Evolutionary conservation across 2,797 vertebrate genomes (phyloP).

Genomic region (Hybognathus amarus): DNA sequence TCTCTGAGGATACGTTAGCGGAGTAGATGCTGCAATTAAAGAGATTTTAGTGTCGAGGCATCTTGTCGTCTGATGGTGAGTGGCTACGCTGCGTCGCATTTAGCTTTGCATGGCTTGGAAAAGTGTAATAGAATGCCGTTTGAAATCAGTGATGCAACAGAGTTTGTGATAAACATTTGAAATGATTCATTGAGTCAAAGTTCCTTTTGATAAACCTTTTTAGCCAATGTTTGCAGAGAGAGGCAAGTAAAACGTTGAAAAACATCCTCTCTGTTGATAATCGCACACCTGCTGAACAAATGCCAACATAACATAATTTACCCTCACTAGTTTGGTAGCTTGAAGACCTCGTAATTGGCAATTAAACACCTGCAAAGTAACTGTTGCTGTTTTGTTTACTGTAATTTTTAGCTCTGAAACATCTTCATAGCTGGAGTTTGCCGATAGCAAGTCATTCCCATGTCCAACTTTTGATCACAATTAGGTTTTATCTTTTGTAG

Average conservation of each 20-base stretch:
- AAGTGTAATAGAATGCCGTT: neutral
- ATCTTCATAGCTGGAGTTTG: neutral
- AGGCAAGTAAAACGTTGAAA: neutral
- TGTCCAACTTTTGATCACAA: neutral
- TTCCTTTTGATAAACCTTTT: neutral
- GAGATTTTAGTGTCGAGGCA: constrained; percentile 14
- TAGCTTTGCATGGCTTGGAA: neutral
- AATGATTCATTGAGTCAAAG: neutral
- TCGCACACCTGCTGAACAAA: constrained; percentile 5
- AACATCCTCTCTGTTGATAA: neutral
- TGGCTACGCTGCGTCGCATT: neutral
- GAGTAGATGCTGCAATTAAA: constrained; percentile 49
- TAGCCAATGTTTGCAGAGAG: neutral
- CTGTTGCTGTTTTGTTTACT: neutral
- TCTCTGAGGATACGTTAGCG: constrained; percentile 38
- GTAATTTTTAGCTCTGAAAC: neutral
- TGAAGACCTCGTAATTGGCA: neutral
- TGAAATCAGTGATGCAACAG: neutral
- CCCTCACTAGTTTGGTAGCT: neutral
- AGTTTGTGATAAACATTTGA: neutral
- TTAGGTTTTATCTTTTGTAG: neutral
- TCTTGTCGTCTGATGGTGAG: constrained; percentile 1
- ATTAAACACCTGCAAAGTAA: constrained; percentile 3
- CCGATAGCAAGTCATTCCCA: neutral
- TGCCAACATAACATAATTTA: neutral